Evolutionary conservation across 1,140 invertebrate genomes (phyloP).

Genomic region (Holotrichia oblita): DNA sequence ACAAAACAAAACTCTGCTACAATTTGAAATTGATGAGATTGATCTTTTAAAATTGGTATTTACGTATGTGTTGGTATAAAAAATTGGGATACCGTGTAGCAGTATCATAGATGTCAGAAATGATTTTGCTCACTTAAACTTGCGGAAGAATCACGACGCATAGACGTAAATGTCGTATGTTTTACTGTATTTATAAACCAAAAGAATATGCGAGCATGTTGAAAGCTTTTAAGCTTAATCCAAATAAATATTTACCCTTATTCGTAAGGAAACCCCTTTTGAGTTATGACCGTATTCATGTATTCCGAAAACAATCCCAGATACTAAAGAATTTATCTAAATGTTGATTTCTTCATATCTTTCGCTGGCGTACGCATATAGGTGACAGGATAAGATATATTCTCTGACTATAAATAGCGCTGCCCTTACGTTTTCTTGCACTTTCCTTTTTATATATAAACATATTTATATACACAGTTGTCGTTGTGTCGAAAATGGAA

Average conservation of each 20-base stretch:
- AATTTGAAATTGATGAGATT: no score
- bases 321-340: conserved; percentile 9
- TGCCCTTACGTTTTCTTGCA: background rate
- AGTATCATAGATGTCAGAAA: no score
- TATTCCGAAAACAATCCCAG: conserved; percentile 2
- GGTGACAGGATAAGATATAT: background rate
- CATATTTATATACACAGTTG: background rate
- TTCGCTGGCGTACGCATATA: background rate
- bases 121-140: no score
- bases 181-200: no score
- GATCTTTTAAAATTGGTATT: no score
- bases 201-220: no score
- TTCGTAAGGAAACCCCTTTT: background rate
- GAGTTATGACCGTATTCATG: background rate
- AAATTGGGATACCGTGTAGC: no score
- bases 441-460: background rate
- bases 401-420: background rate
- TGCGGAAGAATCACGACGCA: no score
- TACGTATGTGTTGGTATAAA: no score
- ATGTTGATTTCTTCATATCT: background rate
- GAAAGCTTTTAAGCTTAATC: no score
- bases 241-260: background rate
- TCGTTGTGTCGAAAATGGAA: background rate
- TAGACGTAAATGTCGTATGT: no score
- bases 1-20: no score